These are phyloP conservation scores for Drusus annulatus DNA, from an alignment of 1,140 invertebrate species.

Conservation along the genomic window DNA sequence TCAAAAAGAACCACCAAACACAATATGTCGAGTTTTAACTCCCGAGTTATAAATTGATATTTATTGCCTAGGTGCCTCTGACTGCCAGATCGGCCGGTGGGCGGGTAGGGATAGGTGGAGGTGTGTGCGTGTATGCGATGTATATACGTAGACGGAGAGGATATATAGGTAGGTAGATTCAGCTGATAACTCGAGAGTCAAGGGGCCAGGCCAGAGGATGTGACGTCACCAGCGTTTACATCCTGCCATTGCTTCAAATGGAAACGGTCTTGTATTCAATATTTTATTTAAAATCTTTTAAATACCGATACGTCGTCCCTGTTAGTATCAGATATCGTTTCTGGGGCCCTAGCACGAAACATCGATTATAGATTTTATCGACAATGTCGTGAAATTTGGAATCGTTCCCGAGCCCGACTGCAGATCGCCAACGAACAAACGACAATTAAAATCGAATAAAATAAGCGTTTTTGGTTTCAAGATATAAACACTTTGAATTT, in stretches of 20 bases:
- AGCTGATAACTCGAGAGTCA: constrained; percentile 57
- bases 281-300: too few species aligned
- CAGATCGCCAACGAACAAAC: too few species aligned
- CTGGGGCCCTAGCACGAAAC: too few species aligned
- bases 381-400: too few species aligned
- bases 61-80: neutral
- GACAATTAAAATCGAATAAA: too few species aligned
- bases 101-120: neutral
- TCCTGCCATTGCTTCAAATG: constrained; percentile 54
- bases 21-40: neutral
- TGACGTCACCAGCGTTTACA: constrained; percentile 55
- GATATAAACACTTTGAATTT: too few species aligned
- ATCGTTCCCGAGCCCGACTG: too few species aligned
- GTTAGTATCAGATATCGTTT: too few species aligned
- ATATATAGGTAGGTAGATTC: constrained; percentile 49
- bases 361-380: too few species aligned
- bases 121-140: neutral
- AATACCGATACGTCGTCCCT: too few species aligned
- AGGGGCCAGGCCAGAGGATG: constrained; percentile 58
- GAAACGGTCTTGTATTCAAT: neutral
- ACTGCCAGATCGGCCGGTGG: too few species aligned
- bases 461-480: too few species aligned
- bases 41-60: neutral
- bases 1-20: neutral
- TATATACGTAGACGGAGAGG: constrained; percentile 14